Base-by-base conservation (phyloP, 2,797 vertebrate species). In the Nannoperca obscura region DNA sequence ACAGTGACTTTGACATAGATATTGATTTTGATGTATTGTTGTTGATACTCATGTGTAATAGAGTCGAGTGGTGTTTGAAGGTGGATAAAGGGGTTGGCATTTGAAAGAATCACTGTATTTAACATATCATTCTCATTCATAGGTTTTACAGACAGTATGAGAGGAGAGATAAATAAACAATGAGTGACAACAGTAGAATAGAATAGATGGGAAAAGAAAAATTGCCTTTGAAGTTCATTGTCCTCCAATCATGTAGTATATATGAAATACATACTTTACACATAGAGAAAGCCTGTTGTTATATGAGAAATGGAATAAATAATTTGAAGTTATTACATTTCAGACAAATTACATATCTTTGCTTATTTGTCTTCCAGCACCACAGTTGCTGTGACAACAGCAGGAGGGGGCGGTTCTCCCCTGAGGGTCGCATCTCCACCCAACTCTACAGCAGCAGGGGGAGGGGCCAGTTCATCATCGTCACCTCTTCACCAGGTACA, bases 401-500 rank as follows among this genome's bases (percentile, higher is more conserved):
- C 87, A n/a, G 94, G 91, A 75, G 93, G 92, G 69, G 88, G 83
- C 79, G 91, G 94, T 74, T 97, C 97, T 80, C 97, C 97, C 74
- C 93, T 96, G 84, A 96, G 96, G 84, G 96, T 97, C 89, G 96
- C 96, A 84, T 98, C 97, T 79, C 97, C 97, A 55, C 96, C 97
- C 87, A 97, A 95, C 91, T 95, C 96, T 64, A 94, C 95, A 78
- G 95, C 95, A 74, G 93, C 95, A 68, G 94, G 93, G 74, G 94
- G 91, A 88, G 94, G 93, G 73, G 92, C 91, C 69, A 87, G 92
- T 69, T 89, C 92, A 69, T 93, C 93, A 61, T 91, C 92, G 0
- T 98, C 97, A 59, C 98, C 97, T 85, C 95, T 97, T 86, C 97
- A 98, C 93, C 97, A 98, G 96, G 94, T 95, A 90, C 42, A n/a